Percentiles rank a stretch among this genome's conserved stretches.
Evolutionary conservation across 2,797 vertebrate genomes (phyloP).

Genomic region (Hydrolagus colliei): DNA sequence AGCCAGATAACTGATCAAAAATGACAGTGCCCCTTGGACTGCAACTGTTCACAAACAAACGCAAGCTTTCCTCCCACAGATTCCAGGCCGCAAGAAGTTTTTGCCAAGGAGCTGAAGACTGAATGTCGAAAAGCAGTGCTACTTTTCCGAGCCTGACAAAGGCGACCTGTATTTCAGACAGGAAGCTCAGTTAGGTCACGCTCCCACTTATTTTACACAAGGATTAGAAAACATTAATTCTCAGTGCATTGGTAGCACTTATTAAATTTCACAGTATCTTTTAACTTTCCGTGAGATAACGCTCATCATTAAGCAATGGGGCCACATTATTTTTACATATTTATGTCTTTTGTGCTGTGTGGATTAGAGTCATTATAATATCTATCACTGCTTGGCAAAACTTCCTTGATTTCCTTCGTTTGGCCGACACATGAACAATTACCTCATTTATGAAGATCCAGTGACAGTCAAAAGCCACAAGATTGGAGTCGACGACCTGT

Average conservation of each 20-base stretch:
- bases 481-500: constrained; percentile 97
- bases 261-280: not conserved
- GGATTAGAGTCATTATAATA: constrained; percentile 21
- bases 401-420: not conserved
- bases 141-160: constrained; percentile 39
- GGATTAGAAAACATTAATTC: not conserved
- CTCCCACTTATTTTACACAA: not conserved
- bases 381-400: constrained; percentile 34
- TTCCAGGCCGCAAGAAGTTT: constrained; percentile 31
- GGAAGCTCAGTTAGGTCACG: constrained; percentile 35
- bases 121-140: constrained; percentile 35
- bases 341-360: not conserved
- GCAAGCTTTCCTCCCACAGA: not conserved
- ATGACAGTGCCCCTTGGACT: constrained; percentile 9
- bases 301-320: not conserved
- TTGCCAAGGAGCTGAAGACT: constrained; percentile 35
- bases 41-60: not conserved
- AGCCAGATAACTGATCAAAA: not conserved
- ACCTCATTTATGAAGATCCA: constrained; percentile 99
- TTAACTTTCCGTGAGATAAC: not conserved
- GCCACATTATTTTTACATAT: not conserved
- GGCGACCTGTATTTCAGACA: constrained; percentile 33
- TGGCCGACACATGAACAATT: constrained; percentile 46
- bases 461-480: constrained; percentile 97
- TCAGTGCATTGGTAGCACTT: not conserved